A percentile compares a stretch with the other conserved stretches of the same genome.
Evolutionary conservation across 2,888 invertebrate genomes (phyloP).

Genomic region (Helicoverpa assulta): DNA sequence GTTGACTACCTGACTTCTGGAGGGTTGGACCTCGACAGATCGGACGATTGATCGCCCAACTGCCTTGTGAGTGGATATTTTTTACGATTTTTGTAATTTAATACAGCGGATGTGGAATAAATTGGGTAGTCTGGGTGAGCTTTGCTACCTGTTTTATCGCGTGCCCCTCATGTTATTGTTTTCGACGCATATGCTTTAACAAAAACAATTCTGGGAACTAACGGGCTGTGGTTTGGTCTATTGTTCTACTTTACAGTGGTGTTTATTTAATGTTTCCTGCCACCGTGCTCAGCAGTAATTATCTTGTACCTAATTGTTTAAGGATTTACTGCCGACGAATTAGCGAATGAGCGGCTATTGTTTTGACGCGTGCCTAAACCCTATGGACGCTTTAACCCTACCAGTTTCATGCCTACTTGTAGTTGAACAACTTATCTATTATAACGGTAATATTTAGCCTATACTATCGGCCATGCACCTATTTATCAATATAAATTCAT

Average conservation of each 20-base stretch:
- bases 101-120: slow-evolving; percentile 89
- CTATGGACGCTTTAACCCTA: neutral
- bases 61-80: slow-evolving; percentile 85
- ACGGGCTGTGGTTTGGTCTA: slow-evolving; percentile 80
- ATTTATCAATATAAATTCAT: slow-evolving; percentile 16
- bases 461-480: slow-evolving; percentile 17
- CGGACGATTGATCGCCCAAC: slow-evolving; percentile 82
- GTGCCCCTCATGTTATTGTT: slow-evolving; percentile 79
- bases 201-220: slow-evolving; percentile 83
- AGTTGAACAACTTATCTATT: slow-evolving; percentile 23
- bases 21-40: slow-evolving; percentile 78
- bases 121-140: slow-evolving; percentile 89
- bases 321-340: slow-evolving; percentile 55
- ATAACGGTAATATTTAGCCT: slow-evolving; percentile 7
- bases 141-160: slow-evolving; percentile 88
- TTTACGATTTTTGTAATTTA: slow-evolving; percentile 84
- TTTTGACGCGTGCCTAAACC: slow-evolving; percentile 28
- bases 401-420: slow-evolving; percentile 6
- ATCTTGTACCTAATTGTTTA: slow-evolving; percentile 74
- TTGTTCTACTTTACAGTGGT: slow-evolving; percentile 79
- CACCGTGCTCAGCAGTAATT: slow-evolving; percentile 83
- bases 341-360: slow-evolving; percentile 35
- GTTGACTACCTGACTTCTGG: slow-evolving; percentile 85
- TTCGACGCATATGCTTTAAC: slow-evolving; percentile 72
- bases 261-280: slow-evolving; percentile 81